A percentile compares a stretch with the other conserved stretches of the same genome.
phyloP scores from a whole-genome alignment of 2,888 invertebrate species.

The Drosophila atripex region DNA sequence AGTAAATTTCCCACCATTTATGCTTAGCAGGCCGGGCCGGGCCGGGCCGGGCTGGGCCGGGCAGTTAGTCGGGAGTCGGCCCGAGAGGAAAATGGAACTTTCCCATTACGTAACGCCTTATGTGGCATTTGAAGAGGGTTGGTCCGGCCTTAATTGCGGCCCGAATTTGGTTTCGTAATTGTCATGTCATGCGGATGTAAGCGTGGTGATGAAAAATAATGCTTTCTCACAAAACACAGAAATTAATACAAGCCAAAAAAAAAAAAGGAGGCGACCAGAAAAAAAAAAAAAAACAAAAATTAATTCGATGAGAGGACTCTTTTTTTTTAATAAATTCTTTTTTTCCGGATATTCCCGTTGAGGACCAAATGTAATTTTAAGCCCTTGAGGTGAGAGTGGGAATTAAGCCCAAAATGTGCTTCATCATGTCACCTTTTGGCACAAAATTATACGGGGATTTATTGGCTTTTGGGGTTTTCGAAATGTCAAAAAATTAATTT shows the following conservation, averaged over 20 bases:
- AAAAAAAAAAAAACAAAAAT: not conserved
- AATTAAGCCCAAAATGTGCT: not conserved
- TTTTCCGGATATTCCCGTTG: not conserved
- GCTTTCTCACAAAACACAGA: not conserved
- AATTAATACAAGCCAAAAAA: too few species aligned
- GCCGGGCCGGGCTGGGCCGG: not conserved
- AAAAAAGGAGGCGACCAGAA: not conserved
- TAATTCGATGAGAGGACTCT: constrained; percentile 6
- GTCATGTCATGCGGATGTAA: constrained; percentile 36
- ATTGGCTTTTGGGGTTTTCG: not conserved
- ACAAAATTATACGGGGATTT: not conserved
- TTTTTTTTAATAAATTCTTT: not conserved
- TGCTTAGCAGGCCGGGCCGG: not conserved
- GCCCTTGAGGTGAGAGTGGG: not conserved
- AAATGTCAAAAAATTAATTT: too few species aligned
- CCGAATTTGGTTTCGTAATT: constrained; percentile 27
- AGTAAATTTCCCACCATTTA: constrained; percentile 37
- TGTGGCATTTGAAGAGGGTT: constrained; percentile 3
- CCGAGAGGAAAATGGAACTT: constrained; percentile 6
- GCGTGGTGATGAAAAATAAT: constrained; percentile 31
- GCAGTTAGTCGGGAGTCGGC: too few species aligned
- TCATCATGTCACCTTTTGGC: not conserved
- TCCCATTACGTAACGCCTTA: constrained; percentile 16
- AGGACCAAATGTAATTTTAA: constrained; percentile 1
- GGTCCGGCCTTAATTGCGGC: constrained; percentile 16